Percentiles rank a stretch among this genome's conserved stretches.
phyloP scores from a whole-genome alignment of 2,113 vertebrate genomes.

The Varanus komodoensis region DNA sequence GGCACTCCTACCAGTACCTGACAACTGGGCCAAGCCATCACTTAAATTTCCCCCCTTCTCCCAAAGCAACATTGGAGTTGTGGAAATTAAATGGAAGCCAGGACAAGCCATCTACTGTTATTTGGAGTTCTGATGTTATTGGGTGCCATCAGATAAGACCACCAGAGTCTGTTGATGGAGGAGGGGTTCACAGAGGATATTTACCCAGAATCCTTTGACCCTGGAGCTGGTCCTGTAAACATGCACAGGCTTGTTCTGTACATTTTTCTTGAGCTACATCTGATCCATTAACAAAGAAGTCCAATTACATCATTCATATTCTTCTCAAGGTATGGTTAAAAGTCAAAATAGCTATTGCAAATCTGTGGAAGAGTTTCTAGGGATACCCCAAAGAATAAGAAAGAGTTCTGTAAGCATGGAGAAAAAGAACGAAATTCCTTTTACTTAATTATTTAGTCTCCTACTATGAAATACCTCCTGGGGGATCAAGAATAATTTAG shows the following conservation, averaged over 20 bases:
- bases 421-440: slow-evolving; percentile 75
- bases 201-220: not conserved
- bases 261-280: not conserved
- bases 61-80: not conserved
- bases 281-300: not conserved
- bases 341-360: slow-evolving; percentile 42
- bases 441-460: slow-evolving; percentile 79
- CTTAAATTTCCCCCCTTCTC: not conserved
- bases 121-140: not conserved
- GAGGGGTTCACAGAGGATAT: not conserved
- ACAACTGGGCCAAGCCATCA: not conserved
- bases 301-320: not conserved
- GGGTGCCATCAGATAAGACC: not conserved
- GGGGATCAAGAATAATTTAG: slow-evolving; percentile 77
- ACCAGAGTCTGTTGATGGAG: too few species aligned
- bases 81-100: not conserved
- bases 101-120: not conserved
- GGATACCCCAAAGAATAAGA: slow-evolving; percentile 49
- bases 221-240: not conserved
- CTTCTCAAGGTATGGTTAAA: not conserved
- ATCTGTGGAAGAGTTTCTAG: not conserved
- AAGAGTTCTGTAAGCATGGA: slow-evolving; percentile 52
- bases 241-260: not conserved
- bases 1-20: not conserved
- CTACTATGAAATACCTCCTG: slow-evolving; percentile 74